phyloP scores from a whole-genome alignment of 2,797 vertebrate genomes.

The Eurystomus glaucurus region DNA sequence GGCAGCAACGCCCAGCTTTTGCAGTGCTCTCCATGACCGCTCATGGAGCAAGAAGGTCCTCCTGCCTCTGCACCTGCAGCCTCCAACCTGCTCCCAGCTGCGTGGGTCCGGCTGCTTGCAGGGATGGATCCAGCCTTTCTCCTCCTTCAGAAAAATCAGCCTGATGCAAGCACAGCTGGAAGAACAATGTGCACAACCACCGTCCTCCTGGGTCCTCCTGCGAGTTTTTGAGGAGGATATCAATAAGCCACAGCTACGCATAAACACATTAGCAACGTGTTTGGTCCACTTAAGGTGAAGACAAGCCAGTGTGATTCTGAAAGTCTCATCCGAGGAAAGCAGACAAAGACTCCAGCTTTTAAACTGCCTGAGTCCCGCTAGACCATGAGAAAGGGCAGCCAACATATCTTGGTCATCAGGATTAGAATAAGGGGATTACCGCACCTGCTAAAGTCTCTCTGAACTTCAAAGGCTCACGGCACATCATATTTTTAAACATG shows the following conservation, averaged over 20 bases:
- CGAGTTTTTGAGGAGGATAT: background rate
- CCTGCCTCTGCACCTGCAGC: background rate
- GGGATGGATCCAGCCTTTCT: background rate
- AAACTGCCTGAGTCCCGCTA: background rate
- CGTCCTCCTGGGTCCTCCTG: background rate
- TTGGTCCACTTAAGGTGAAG: background rate
- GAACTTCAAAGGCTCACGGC: slow-evolving; percentile 58
- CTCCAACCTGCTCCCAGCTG: accelerated
- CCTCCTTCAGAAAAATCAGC: background rate
- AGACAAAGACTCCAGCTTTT: background rate
- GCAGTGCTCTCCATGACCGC: background rate
- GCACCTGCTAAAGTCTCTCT: slow-evolving; percentile 49
- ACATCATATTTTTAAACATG: background rate
- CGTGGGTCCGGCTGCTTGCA: accelerated
- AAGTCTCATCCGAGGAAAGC: background rate
- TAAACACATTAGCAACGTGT: background rate
- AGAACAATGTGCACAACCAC: background rate
- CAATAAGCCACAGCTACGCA: background rate
- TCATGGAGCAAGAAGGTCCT: background rate
- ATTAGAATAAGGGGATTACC: slow-evolving; percentile 66
- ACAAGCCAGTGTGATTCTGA: background rate
- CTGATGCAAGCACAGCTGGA: background rate
- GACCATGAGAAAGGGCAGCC: slow-evolving; percentile 11
- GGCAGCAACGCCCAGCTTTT: slow-evolving; percentile 30
- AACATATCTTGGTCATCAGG: slow-evolving; percentile 14